Conservation (phyloP, 2,113 vertebrate species). For the Psittacula cyanocephala region DNA sequence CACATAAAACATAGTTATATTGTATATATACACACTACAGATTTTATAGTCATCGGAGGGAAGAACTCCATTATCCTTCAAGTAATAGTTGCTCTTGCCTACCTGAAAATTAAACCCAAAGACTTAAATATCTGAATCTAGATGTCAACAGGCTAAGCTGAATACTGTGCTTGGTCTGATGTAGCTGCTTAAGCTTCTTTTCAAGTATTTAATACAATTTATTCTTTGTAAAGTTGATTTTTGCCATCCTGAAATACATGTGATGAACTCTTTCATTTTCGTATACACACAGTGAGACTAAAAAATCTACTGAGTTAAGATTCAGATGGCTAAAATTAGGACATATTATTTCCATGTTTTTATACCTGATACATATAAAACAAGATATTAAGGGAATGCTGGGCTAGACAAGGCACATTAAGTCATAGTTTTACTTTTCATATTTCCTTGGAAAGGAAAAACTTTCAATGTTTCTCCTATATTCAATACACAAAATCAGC, state of each 20-base stretch:
- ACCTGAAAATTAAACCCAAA: neutral
- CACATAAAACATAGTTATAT: neutral
- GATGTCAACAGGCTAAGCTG: neutral
- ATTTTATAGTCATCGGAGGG: neutral
- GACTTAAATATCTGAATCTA: neutral
- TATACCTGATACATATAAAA: neutral
- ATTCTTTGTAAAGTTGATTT: neutral
- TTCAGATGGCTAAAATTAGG: neutral
- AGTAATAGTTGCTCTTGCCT: neutral
- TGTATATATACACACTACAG: neutral
- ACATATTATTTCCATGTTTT: neutral
- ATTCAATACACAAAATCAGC: neutral
- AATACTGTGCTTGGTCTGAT: neutral
- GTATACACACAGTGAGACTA: neutral
- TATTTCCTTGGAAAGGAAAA: neutral
- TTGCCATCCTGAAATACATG: neutral
- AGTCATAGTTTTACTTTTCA: neutral
- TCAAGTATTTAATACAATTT: neutral
- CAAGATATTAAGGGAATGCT: neutral
- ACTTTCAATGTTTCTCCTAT: neutral
- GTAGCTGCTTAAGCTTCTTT: neutral
- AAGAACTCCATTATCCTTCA: neutral
- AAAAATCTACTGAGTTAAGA: neutral
- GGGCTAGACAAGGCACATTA: neutral
- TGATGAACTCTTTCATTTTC: neutral